Percentiles rank a stretch among this genome's conserved stretches.
Conservation (phyloP, 1,140 invertebrate species). For the Euwallacea fornicatus region DNA sequence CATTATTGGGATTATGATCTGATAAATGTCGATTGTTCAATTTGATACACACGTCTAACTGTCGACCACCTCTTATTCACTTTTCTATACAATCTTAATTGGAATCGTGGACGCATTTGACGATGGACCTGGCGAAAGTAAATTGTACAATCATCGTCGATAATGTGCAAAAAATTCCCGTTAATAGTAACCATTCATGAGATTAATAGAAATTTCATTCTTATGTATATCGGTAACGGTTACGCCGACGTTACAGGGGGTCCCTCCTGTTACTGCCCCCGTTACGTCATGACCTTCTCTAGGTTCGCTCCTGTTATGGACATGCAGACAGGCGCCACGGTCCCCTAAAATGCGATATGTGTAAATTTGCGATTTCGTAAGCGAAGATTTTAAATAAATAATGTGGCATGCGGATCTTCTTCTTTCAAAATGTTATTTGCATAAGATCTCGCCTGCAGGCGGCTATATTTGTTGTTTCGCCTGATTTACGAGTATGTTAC, state of each 20-base stretch:
- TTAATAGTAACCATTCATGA: too few species aligned
- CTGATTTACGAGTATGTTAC: conserved; percentile 9
- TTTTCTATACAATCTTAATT: not conserved
- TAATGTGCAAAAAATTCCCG: too few species aligned
- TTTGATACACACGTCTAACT: not conserved
- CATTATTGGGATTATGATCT: not conserved
- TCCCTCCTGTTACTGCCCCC: too few species aligned
- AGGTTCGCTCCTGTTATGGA: too few species aligned
- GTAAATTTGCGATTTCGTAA: not conserved
- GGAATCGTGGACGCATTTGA: not conserved
- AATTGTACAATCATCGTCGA: too few species aligned
- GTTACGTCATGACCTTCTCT: too few species aligned
- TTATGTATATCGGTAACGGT: too few species aligned
- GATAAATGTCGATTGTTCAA: not conserved
- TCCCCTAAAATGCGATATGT: not conserved
- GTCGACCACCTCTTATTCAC: not conserved
- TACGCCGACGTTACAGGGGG: too few species aligned
- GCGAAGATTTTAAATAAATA: not conserved
- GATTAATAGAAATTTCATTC: too few species aligned
- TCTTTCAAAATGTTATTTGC: conserved; percentile 21
- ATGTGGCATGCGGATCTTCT: conserved; percentile 11
- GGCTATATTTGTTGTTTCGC: conserved; percentile 2
- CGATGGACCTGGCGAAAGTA: not conserved
- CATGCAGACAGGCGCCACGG: too few species aligned
- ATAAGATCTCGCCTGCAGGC: conserved; percentile 8